Conservation (phyloP, 2,888 invertebrate species). For the Leucophenga maculata region DNA sequence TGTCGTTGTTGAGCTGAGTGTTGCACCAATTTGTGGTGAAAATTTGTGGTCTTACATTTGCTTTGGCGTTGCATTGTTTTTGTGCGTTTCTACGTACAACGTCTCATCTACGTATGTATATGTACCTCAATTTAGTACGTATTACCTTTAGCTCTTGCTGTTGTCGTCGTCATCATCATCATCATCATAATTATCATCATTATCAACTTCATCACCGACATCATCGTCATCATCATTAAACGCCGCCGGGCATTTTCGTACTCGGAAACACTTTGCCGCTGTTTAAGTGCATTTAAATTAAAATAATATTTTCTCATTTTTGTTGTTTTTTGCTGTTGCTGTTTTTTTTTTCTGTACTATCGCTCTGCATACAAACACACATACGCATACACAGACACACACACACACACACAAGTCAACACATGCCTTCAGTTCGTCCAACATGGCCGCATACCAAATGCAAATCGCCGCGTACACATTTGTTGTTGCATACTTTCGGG, state of each 20-base stretch:
- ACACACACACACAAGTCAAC: neutral
- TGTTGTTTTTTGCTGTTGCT: neutral
- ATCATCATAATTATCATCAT: no score
- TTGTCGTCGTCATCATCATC: no score
- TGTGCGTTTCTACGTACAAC: neutral
- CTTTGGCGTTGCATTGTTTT: constrained; percentile 16
- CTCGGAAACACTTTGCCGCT: constrained; percentile 11
- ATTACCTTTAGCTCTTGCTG: neutral
- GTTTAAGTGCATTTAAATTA: constrained; percentile 24
- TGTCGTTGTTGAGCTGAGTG: constrained; percentile 10
- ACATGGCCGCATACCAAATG: neutral
- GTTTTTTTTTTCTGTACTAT: no score
- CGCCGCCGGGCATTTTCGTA: neutral
- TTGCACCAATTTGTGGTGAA: constrained; percentile 29
- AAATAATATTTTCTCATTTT: constrained; percentile 22
- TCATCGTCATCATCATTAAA: neutral
- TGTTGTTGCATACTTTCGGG: constrained; percentile 6
- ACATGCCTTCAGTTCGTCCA: no score
- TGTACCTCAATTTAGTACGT: neutral
- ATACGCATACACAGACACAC: neutral
- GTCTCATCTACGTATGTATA: neutral
- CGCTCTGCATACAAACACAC: neutral
- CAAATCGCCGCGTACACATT: neutral
- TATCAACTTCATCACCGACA: no score
- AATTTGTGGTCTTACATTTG: constrained; percentile 22